A percentile compares a stretch with the other conserved stretches of the same genome.
Evolutionary conservation across 2,797 vertebrate genomes (phyloP).

Genomic region (Geotrypetes seraphini): DNA sequence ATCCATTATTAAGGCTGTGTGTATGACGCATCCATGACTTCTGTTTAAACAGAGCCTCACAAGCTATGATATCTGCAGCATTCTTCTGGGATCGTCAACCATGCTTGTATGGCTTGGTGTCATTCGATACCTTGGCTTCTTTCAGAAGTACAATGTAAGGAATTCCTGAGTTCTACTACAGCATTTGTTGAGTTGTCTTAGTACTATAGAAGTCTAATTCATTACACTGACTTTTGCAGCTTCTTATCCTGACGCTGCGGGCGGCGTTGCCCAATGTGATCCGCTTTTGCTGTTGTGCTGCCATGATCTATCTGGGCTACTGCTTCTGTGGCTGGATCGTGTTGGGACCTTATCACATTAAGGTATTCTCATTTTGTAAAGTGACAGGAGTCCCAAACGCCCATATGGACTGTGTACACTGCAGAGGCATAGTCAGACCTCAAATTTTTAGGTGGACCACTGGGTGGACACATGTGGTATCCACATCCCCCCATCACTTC

Average conservation of each 20-base stretch:
- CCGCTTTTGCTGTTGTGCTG: constrained; percentile 82
- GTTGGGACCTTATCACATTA: constrained; percentile 90
- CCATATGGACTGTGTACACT: no score
- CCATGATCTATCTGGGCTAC: constrained; percentile 92
- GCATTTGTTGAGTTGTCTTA: constrained; percentile 27
- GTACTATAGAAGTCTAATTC: constrained; percentile 16
- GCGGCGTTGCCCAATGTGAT: constrained; percentile 82
- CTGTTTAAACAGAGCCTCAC: constrained; percentile 65
- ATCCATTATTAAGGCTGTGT: no score
- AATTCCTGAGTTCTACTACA: constrained; percentile 17
- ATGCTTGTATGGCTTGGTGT: constrained; percentile 93
- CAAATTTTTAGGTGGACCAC: no score
- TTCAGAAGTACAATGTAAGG: constrained; percentile 88
- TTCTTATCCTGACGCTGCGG: constrained; percentile 82
- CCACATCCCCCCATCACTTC: no score
- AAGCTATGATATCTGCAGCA: constrained; percentile 88
- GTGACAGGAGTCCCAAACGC: no score
- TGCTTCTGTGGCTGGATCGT: constrained; percentile 97
- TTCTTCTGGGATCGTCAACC: constrained; percentile 82
- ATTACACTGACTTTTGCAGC: constrained; percentile 44
- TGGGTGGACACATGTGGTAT: no score
- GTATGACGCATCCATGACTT: no score
- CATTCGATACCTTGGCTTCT: constrained; percentile 87
- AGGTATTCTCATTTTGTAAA: no score
- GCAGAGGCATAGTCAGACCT: no score